phyloP scores from a whole-genome alignment of 2,888 invertebrate genomes.

The Seira ritae region DNA sequence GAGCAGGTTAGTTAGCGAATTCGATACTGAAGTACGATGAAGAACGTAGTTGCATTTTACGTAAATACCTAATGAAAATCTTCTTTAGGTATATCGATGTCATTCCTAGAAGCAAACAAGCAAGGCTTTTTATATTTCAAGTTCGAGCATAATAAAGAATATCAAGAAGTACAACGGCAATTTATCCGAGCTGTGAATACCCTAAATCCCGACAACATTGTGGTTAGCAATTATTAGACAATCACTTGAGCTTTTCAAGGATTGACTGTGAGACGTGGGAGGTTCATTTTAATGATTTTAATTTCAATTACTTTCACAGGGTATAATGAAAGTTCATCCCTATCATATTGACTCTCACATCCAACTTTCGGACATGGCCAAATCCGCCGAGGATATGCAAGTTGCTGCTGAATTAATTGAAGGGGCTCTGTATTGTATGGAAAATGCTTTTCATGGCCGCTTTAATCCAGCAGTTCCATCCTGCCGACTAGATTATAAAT shows the following conservation, averaged over 20 bases:
- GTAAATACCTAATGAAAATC: conserved; percentile 36
- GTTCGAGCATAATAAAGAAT: conserved; percentile 85
- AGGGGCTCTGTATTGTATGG: conserved; percentile 85
- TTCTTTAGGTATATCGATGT: conserved; percentile 82
- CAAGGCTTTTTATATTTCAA: conserved; percentile 81
- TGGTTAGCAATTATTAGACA: conserved; percentile 79
- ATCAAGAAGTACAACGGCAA: conserved; percentile 84
- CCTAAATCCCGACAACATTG: conserved; percentile 86
- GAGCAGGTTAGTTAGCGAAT: conserved; percentile 78
- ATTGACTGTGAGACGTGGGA: conserved; percentile 15
- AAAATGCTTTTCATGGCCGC: conserved; percentile 86
- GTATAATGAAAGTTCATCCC: conserved; percentile 84
- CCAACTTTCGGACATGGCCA: conserved; percentile 88
- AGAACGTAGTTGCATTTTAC: background rate
- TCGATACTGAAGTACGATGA: background rate
- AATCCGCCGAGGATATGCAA: conserved; percentile 86
- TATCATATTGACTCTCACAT: conserved; percentile 89
- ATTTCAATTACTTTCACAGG: conserved; percentile 75
- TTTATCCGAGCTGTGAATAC: conserved; percentile 88
- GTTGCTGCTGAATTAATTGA: conserved; percentile 84
- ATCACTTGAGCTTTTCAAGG: no score
- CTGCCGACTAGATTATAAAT: conserved; percentile 85
- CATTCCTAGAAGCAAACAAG: conserved; percentile 78
- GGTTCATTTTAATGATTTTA: no score
- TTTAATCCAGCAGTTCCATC: conserved; percentile 86